Evolutionary conservation across 2,888 invertebrate genomes (phyloP), one percentile per base, ranked within the genome.

Genomic region (Notodromas monacha): DNA sequence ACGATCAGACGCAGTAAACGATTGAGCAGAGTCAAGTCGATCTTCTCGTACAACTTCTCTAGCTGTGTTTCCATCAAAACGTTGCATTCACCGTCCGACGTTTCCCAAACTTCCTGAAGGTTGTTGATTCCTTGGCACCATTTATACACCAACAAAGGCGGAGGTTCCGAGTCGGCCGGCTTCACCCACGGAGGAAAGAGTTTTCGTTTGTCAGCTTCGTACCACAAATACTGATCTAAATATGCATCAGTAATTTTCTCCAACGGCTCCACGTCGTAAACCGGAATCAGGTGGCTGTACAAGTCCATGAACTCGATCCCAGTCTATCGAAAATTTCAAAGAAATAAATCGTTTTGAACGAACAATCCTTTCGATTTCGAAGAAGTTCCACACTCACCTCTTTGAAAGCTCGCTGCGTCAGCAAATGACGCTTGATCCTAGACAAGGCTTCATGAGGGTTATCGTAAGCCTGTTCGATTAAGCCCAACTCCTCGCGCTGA

Each of bases 221-320:
- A 81, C 96, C 96, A 99, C 30, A 99, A 55, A 51, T 99, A 99
- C 52, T 99, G 96, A 55, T 99, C 96, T 33, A 99, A 55, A 51
- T 99, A 99, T 1, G 96, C 96, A 47, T 99, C 96, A 0, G 96
- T 99, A 36, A 99, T 96, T 55, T 99, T 99, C 51, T 99, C 96
- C 32, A 96, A 54, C 0, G 96, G 96, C 44, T 99, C 96, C 26
- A 99, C 89, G 47, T 99, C 96, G 48, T 96, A 96, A 0, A 99
- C 96, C 0, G 96, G 96, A 36, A 99, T 84, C 36, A 99, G 52
- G 46, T 96, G 92, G 35, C 86, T 89, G 56, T 99, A 99, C 33
- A 99, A 58, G 49, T 99, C 96, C 96, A 99, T 99, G 51, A 99
- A 99, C 51, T 99, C 96, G 43, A 99, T 99, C 27, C 92, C 89